These are phyloP conservation scores for Drosophila niveifrons DNA, from an alignment of 2,888 invertebrate species.

Conservation along the genomic window DNA sequence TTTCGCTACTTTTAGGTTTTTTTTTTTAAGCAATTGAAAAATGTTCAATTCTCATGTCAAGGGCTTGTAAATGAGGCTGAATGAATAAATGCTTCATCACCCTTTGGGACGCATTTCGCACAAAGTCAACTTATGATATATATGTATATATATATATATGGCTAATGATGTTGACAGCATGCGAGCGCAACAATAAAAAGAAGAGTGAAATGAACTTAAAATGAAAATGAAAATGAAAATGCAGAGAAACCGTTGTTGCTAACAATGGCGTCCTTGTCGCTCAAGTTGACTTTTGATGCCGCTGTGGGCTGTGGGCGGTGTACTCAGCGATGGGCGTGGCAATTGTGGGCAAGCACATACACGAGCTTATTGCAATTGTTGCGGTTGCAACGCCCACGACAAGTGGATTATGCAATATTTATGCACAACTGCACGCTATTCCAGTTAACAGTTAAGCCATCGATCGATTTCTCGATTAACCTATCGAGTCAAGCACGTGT, in stretches of 20 bases:
- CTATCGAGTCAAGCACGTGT: neutral
- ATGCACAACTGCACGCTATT: neutral
- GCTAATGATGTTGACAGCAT: constrained; percentile 69
- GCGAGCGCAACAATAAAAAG: neutral
- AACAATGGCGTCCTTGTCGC: constrained; percentile 23
- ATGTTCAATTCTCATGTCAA: constrained; percentile 25
- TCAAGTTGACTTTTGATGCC: constrained; percentile 6
- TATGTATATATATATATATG: constrained; percentile 43
- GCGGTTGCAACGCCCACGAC: neutral
- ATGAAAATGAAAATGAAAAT: constrained; percentile 2
- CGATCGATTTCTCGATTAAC: constrained; percentile 8
- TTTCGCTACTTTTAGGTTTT: too few species aligned
- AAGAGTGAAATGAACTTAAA: too few species aligned
- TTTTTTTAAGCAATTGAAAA: constrained; percentile 17
- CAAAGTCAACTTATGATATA: constrained; percentile 48
- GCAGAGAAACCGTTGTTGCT: constrained; percentile 3
- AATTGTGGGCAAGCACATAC: constrained; percentile 53
- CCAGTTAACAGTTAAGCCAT: too few species aligned
- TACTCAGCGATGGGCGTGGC: constrained; percentile 41
- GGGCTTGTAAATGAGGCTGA: constrained; percentile 37
- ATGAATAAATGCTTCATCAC: constrained; percentile 5
- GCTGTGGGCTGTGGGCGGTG: neutral
- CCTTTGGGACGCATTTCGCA: constrained; percentile 43
- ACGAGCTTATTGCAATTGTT: constrained; percentile 58
- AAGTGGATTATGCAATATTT: constrained; percentile 13